These are phyloP conservation scores for Micronycteris hirsuta DNA, from an alignment of 2,113 vertebrate genomes.

Conservation along the genomic window DNA sequence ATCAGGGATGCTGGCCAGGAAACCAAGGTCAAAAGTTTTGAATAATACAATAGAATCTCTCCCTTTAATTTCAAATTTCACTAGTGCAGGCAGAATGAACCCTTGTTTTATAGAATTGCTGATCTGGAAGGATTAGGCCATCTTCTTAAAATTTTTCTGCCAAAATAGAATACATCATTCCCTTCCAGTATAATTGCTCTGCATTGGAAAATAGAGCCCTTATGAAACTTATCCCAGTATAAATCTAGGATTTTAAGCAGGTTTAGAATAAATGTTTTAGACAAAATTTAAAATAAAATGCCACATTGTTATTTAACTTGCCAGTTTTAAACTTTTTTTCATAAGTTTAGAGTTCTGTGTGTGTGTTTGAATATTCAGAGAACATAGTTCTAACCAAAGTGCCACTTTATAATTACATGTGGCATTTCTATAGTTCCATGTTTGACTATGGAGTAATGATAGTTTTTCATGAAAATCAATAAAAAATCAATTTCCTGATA, in stretches of 20 bases:
- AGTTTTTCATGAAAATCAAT: neutral
- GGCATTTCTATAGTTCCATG: neutral
- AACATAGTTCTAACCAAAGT: neutral
- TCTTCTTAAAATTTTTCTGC: neutral
- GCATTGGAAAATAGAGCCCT: neutral
- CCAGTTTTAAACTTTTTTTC: neutral
- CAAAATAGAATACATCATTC: neutral
- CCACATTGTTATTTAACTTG: neutral
- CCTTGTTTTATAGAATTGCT: constrained; percentile 2
- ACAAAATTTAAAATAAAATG: neutral
- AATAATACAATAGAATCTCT: constrained; percentile 29
- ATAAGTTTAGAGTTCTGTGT: neutral
- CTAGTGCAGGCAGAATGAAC: neutral
- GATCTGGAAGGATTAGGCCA: constrained; percentile 12
- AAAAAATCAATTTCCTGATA: neutral
- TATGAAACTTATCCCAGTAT: neutral
- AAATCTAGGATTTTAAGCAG: neutral
- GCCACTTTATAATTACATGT: neutral
- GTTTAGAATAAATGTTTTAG: neutral
- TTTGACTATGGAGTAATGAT: neutral
- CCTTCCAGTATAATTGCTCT: neutral
- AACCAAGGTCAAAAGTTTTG: constrained; percentile 22
- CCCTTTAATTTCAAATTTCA: constrained; percentile 14
- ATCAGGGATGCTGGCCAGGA: neutral
- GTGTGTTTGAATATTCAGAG: neutral